phyloP scores from a whole-genome alignment of 2,888 invertebrate species.

The Ophioninae sp. region DNA sequence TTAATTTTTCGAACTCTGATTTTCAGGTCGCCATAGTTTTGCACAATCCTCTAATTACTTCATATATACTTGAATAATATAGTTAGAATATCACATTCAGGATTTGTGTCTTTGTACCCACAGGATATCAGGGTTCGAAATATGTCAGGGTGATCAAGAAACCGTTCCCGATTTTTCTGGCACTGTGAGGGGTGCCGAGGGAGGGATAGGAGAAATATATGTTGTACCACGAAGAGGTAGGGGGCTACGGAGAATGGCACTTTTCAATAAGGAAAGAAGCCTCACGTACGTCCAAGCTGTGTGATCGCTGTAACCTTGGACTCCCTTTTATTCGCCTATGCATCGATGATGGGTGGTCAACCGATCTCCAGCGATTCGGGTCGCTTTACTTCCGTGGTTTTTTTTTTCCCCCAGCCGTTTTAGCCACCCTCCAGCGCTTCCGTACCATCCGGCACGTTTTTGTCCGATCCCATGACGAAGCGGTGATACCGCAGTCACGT shows the following conservation, averaged over 20 bases:
- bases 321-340: slow-evolving; percentile 45
- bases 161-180: no score
- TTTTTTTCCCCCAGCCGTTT: background rate
- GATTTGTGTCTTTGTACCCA: slow-evolving; percentile 4
- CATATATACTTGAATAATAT: no score
- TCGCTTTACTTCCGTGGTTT: slow-evolving; percentile 43
- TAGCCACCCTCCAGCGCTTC: slow-evolving; percentile 1
- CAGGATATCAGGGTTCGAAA: slow-evolving; percentile 6
- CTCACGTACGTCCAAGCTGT: background rate
- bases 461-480: background rate
- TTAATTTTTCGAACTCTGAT: no score
- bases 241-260: background rate
- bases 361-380: slow-evolving; percentile 49
- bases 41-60: no score
- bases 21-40: no score
- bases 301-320: slow-evolving; percentile 14
- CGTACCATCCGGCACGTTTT: background rate
- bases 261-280: slow-evolving; percentile 45
- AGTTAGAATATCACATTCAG: no score
- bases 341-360: slow-evolving; percentile 55
- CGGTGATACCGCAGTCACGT: background rate
- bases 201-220: slow-evolving; percentile 16
- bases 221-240: slow-evolving; percentile 6
- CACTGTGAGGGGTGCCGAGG: no score
- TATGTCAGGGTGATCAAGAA: background rate